phyloP scores from a whole-genome alignment of 2,113 vertebrate genomes.

The Tragulus kanchil region DNA sequence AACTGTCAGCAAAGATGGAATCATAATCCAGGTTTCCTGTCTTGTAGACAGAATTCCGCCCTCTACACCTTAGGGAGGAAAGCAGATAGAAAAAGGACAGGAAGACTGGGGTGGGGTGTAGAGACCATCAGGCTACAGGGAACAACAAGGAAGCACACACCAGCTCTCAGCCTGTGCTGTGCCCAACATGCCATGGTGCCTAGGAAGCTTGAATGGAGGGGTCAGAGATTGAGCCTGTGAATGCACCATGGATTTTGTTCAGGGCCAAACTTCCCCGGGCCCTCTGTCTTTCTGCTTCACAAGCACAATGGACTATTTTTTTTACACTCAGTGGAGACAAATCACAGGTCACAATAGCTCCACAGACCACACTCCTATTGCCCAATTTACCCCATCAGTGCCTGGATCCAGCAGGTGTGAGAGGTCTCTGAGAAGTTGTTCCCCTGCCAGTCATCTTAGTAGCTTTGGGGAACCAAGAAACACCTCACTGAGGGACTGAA shows the following conservation, averaged over 20 bases:
- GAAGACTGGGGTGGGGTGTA: neutral
- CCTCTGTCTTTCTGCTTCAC: neutral
- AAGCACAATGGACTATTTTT: neutral
- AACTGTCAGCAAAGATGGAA: neutral
- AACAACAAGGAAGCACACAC: accelerated
- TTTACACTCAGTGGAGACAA: neutral
- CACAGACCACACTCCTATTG: neutral
- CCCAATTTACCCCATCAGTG: neutral
- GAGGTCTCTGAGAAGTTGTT: neutral
- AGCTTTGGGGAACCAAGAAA: neutral
- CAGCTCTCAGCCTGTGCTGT: neutral
- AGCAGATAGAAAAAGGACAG: neutral
- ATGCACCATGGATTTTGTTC: neutral
- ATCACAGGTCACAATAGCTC: neutral
- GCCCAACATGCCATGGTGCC: accelerated
- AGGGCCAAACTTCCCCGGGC: neutral
- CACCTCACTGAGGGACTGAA: neutral
- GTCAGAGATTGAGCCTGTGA: neutral
- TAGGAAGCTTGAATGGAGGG: neutral
- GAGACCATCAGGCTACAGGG: neutral
- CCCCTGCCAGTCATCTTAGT: neutral
- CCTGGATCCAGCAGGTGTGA: neutral
- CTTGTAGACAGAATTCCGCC: neutral
- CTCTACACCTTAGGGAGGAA: neutral
- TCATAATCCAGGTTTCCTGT: neutral